Evolutionary conservation across 2,888 invertebrate genomes (phyloP), one percentile per base, ranked within the genome.

Genomic region (Apotomis turbidana): DNA sequence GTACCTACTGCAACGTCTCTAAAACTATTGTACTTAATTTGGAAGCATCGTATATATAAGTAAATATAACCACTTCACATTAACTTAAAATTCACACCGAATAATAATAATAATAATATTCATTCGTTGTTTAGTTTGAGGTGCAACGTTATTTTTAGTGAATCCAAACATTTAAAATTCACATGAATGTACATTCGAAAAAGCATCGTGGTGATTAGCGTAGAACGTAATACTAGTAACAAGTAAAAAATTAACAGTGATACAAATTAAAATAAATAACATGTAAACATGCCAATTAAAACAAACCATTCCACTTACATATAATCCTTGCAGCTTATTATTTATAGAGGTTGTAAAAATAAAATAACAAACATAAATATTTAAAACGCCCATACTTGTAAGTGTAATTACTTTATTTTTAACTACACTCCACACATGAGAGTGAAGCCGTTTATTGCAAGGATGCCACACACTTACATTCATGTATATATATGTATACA

Each of bases 351-450:
- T 54, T 41, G 76, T 71, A 71, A 68, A 73, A 59, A 62, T 46
- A 41, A 73, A 68, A 64, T 63, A 76, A 72, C 73, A 68, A 63
- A 68, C 74, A 74, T 75, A 68, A 49, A 70, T 68, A 76, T 73
- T 70, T 10, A 78, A 78, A 74, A 70, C 58, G 69, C 55, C 64
- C 57, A 52, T 54, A n/a, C 9, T 57, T 60, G 41, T 76, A 66
- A 27, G 76, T 82, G 78, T 80, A 78, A 87, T 88, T 85, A 82
- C 85, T 88, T 89, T 87, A 89, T 91, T 91, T 83, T 90, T 90
- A 90, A 90, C 89, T 91, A 91, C 79, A 86, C 90, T 88, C 90
- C 81, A 80, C 80, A 80, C 75, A 76, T 83, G 83, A 86, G 80
- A 81, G 85, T 78, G 85, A 87, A 86, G 85, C 79, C 75, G 85